Conservation (phyloP, 2,113 vertebrate species). For the Gymnobelideus leadbeateri region DNA sequence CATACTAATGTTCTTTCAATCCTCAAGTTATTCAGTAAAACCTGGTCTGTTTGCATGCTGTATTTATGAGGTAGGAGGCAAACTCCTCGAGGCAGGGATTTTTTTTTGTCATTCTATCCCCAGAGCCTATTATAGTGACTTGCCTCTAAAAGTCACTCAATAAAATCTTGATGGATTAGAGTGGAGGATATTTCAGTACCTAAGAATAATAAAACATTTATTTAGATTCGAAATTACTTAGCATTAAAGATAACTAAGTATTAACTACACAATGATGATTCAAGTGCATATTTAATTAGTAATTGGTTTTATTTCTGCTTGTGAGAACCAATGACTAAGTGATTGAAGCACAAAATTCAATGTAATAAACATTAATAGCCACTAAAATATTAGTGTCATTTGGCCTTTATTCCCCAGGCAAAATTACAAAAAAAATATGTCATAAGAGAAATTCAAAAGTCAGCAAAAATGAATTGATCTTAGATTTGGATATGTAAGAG, state of each 20-base stretch:
- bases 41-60: background rate
- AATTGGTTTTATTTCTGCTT: background rate
- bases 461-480: conserved; percentile 19
- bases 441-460: conserved; percentile 25
- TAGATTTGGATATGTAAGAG: background rate
- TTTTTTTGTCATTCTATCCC: too few relatives aligned
- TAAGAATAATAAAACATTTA: conserved; percentile 19
- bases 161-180: too few relatives aligned
- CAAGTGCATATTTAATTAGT: conserved; percentile 7
- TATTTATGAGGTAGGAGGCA: background rate
- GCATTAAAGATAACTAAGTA: conserved; percentile 27
- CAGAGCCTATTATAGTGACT: too few relatives aligned
- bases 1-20: too few relatives aligned
- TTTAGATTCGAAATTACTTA: conserved; percentile 9
- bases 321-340: conserved; percentile 16
- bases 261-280: conserved; percentile 6
- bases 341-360: background rate
- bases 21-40: background rate
- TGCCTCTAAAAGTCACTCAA: too few relatives aligned
- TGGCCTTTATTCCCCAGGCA: background rate
- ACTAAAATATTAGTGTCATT: conserved; percentile 19
- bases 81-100: background rate
- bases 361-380: background rate
- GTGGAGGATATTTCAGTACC: conserved; percentile 2
- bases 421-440: background rate